A percentile compares a stretch with the other conserved stretches of the same genome.
Conservation (phyloP, 2,113 vertebrate genomes). For the Phycodurus eques region DNA sequence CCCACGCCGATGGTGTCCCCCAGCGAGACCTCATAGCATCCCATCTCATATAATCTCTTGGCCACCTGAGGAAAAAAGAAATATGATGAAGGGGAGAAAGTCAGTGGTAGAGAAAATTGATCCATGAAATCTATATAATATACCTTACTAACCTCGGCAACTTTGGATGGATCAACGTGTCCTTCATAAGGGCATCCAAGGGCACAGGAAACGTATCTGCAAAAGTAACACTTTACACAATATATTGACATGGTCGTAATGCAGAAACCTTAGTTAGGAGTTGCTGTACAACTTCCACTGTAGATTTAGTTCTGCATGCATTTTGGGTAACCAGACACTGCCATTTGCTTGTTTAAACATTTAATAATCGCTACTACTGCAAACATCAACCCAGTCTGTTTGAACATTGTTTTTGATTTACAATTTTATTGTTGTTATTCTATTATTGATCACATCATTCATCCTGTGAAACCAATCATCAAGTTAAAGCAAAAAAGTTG, state of each 20-base stretch:
- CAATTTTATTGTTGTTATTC: background rate
- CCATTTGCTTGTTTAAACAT: background rate
- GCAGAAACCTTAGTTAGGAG: background rate
- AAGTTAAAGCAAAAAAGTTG: background rate
- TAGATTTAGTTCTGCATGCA: background rate
- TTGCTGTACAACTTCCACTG: no score
- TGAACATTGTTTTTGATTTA: background rate
- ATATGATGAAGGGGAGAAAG: background rate
- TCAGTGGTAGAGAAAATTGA: background rate
- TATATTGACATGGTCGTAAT: background rate
- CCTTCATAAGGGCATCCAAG: constrained; percentile 92
- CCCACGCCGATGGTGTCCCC: constrained; percentile 90
- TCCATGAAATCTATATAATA: background rate
- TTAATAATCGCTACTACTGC: background rate
- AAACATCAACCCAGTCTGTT: background rate
- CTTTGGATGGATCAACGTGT: constrained; percentile 78
- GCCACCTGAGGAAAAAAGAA: constrained; percentile 77
- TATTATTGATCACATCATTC: background rate
- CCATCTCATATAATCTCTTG: constrained; percentile 85
- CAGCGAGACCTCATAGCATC: constrained; percentile 92
- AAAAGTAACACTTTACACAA: constrained; percentile 4
- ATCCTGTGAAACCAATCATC: background rate
- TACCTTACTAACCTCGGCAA: constrained; percentile 80
- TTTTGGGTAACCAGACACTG: background rate
- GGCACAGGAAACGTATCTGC: constrained; percentile 90